Evolutionary conservation across 2,797 vertebrate species (phyloP).

Genomic region (Poecilia picta): DNA sequence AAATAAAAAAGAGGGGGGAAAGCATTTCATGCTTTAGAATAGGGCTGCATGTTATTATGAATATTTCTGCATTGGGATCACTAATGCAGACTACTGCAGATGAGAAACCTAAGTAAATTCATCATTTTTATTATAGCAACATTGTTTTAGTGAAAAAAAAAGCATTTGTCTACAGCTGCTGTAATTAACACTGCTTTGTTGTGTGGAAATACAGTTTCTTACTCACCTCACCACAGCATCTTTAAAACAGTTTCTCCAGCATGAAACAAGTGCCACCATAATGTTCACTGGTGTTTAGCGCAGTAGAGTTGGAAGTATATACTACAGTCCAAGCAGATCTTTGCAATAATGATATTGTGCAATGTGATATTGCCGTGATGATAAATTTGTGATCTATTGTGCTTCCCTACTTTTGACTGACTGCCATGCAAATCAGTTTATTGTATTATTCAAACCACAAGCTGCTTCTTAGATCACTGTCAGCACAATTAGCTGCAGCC

Average conservation of each 20-base stretch:
- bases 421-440: background rate
- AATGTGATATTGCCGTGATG: background rate
- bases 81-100: background rate
- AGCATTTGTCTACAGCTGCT: background rate
- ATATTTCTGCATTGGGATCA: background rate
- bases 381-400: background rate
- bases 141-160: background rate
- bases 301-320: background rate
- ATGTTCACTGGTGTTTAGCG: background rate
- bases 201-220: background rate
- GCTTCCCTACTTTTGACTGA: background rate
- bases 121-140: background rate
- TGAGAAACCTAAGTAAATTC: background rate
- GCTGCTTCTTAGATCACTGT: constrained; percentile 12
- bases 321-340: background rate
- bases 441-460: constrained; percentile 1
- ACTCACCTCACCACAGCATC: background rate
- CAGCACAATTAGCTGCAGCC: background rate
- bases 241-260: background rate
- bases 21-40: background rate
- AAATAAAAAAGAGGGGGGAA: background rate
- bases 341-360: background rate
- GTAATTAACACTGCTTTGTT: background rate
- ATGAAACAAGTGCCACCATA: background rate
- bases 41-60: background rate